Evolutionary conservation across 1,140 invertebrate species (phyloP), one percentile per base, ranked within the genome.

Genomic region (Zaprionus kolodkinae): DNA sequence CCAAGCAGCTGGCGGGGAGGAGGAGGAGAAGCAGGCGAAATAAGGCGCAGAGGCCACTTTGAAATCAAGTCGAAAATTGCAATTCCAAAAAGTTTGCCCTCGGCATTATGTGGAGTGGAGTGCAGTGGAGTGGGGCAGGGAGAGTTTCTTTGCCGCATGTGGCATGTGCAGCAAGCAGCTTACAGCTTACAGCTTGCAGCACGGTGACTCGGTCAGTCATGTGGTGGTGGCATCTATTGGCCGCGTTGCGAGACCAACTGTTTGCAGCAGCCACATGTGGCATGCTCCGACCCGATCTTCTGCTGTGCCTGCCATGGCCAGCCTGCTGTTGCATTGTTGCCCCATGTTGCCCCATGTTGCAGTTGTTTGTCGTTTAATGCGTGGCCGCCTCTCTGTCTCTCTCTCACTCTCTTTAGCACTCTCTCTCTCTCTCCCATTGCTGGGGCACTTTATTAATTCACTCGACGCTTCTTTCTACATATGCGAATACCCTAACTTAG

Each of bases 61-160:
- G 85, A 89, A 89, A 89, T 89, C 78, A 89, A 89, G 85, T 89
- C 85, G 85, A 89, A 89, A 89, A 89, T 89, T 89, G 85, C 85
- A 89, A 89, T 89, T 89, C 81, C 85, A 89, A 85, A 89, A 89
- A 81, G 85, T 85, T 89, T 89, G 85, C 85, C 85, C 85, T 89
- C 81, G 85, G 85, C 85, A 64, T 66, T 68, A 83, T 4, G 78
- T 81, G 75, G 74, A 89, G 69, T 80, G 76, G 65, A 69, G 76
- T 73, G 70, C 57, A 55, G 71, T 27, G 27, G 27, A 30, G 4
- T 5, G 27, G 27, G 27, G 27, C 0, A 30, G 27, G 27, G 27
- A 30, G 27, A 30, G 27, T 21, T 21, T 21, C 21, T 21, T 2
- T 67, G 80, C 40, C 45, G 55, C 55, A 63, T 48, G 57, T 60